Base-by-base conservation (phyloP, 1,140 invertebrate genomes). In the Adoxophyes honmai region DNA sequence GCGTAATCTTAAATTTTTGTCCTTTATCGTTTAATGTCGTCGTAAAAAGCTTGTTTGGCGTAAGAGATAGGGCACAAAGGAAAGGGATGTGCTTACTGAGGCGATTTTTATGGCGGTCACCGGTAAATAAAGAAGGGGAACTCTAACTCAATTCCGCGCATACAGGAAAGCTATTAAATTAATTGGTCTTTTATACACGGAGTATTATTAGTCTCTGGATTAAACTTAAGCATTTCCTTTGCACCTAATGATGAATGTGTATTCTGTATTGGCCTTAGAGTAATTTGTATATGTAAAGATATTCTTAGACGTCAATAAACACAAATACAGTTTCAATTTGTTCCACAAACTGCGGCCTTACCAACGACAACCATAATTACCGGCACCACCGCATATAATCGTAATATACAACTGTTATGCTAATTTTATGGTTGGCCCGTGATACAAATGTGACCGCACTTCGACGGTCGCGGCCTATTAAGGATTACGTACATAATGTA, bases 321-420 rank as follows among this genome's bases (percentile, higher is more conserved):
- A n/a, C n/a, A n/a, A n/a, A n/a, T 28, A 28, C 6, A 28, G 21
- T 21, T 18, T 21, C 15, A 48, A 48, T 48, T 48, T 48, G 42
- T 18, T 15, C 21, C 10, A 10, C 16, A 21, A 48, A 48, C 9
- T 48, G 21, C 7, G 16, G 9, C 42, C 21, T 11, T 1, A 11
- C n/a, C 14, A 44, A 16, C 10, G 42, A 48, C 7, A 18, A 48
- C 16, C 18, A 48, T 48, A 48, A 48, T 48, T 48, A 48, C 42
- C 4, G n/a, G n/a, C 18, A 48, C 18, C 10, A 28, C 21, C 42
- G 42, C 18, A 48, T 48, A 48, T 21, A 33, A 48, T 48, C 42
- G 42, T 48, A 48, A 48, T 48, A 48, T 48, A 48, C 42, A 48
- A 48, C 42, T 48, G 42, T 18, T 48, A 48, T 48, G 42, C 42